These are phyloP conservation scores for Zaprionus obscuricornis DNA, from an alignment of 2,888 invertebrate species.

Conservation along the genomic window DNA sequence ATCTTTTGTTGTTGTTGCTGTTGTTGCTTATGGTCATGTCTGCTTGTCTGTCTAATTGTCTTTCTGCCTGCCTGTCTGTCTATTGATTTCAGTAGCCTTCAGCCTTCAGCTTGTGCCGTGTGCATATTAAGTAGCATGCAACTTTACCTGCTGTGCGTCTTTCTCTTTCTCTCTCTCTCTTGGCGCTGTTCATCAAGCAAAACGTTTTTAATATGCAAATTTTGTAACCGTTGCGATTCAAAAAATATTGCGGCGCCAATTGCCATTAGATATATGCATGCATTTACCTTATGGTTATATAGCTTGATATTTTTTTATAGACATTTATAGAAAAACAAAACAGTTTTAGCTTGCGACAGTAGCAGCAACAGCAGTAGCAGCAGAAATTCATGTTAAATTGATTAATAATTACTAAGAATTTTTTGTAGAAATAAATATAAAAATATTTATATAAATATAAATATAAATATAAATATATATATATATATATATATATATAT, in stretches of 20 bases:
- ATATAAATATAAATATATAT: background rate
- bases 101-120: conserved; percentile 62
- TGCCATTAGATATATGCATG: conserved; percentile 15
- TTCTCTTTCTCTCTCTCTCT: no score
- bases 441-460: no score
- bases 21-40: conserved; percentile 16
- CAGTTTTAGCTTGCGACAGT: no score
- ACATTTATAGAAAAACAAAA: no score
- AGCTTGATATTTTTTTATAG: no score
- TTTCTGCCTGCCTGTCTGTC: conserved; percentile 50
- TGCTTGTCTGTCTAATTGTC: conserved; percentile 13
- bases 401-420: no score
- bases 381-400: no score
- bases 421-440: no score
- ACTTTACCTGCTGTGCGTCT: background rate
- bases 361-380: no score
- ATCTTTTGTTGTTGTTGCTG: conserved; percentile 25
- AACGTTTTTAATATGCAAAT: conserved; percentile 54
- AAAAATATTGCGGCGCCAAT: conserved; percentile 53
- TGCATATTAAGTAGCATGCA: conserved; percentile 60
- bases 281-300: no score
- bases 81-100: conserved; percentile 76
- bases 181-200: conserved; percentile 39
- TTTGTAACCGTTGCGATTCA: conserved; percentile 58
- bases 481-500: background rate